Evolutionary conservation across 2,888 invertebrate species (phyloP).

Genomic region (Eudasyphora cyanicolor): DNA sequence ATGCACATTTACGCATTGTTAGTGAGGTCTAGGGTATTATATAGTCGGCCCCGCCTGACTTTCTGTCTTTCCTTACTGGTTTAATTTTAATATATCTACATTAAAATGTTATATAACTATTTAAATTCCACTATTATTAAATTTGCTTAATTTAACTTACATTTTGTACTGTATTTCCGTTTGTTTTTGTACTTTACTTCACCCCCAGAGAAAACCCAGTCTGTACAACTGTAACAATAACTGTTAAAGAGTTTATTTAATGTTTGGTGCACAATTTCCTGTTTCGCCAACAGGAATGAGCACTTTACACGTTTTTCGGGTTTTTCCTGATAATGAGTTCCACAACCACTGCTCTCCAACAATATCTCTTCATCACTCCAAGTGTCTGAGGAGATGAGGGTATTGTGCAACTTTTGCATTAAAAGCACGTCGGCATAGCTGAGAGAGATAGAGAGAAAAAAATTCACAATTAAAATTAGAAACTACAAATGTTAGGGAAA

Average conservation of each 20-base stretch:
- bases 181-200: too few species aligned
- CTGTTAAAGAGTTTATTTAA: not conserved
- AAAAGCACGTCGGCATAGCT: not conserved
- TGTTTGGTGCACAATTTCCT: not conserved
- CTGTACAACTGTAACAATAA: not conserved
- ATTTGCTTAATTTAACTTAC: too few species aligned
- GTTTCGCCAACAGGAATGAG: not conserved
- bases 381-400: not conserved
- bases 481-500: constrained; percentile 9
- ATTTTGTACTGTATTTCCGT: too few species aligned
- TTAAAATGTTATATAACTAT: too few species aligned
- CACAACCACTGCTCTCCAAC: not conserved
- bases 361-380: too few species aligned
- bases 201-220: too few species aligned
- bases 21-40: too few species aligned
- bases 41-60: too few species aligned
- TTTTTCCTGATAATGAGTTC: not conserved
- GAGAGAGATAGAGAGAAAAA: not conserved
- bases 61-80: too few species aligned
- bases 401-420: constrained; percentile 6
- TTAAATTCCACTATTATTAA: too few species aligned
- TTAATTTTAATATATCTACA: too few species aligned
- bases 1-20: too few species aligned
- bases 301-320: not conserved
- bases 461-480: constrained; percentile 8